Evolutionary conservation across 2,797 vertebrate genomes (phyloP), one percentile per base, ranked within the genome.

Genomic region (Lepus townsendii): DNA sequence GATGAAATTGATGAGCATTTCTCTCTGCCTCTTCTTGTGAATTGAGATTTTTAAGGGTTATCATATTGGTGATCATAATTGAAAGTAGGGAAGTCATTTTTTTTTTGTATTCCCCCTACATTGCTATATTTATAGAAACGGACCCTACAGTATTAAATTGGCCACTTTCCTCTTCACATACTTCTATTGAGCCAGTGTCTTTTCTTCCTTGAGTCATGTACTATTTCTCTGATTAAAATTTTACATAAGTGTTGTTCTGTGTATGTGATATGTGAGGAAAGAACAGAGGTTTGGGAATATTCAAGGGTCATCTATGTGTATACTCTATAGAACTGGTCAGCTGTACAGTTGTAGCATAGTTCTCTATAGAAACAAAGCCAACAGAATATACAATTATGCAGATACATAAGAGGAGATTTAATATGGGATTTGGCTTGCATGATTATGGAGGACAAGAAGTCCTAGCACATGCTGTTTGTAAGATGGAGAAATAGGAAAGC

Each of bases 1-100:
- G 27, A 85, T 76, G 60, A 83, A 91, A 68, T 42, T 57, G 62
- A 90, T 95, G 65, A 91, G 20, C 68, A 63, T 80, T 87, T 88
- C 42, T 85, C 26, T 88, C 62, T 85, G 63, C 16, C 83, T 91
- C 47, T 54, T 88, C 42, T 38, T 83, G 22, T 52, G 82, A 91
- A 85, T 19, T 83, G 83, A 95, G 38, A 62, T 89, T 93, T 93
- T 91, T 47, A 57, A 11, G 76, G 47, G 54, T 20, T 76, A 62
- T 77, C 7, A 14, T 54, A 68, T 27, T 54, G 63, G 57, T 24
- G 27, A 75, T 83, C 54, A 54, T 75, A 83, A 47, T 22, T 65
- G 35, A 94, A 87, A 91, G 50, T 72, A 94, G 42, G 90, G 83
- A 32, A 38, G 76, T 54, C 79, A 35, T 50, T 65, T 26, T 52